Evolutionary conservation across 1,140 invertebrate genomes (phyloP), one percentile per base, ranked within the genome.

Genomic region (Telenomus remus): DNA sequence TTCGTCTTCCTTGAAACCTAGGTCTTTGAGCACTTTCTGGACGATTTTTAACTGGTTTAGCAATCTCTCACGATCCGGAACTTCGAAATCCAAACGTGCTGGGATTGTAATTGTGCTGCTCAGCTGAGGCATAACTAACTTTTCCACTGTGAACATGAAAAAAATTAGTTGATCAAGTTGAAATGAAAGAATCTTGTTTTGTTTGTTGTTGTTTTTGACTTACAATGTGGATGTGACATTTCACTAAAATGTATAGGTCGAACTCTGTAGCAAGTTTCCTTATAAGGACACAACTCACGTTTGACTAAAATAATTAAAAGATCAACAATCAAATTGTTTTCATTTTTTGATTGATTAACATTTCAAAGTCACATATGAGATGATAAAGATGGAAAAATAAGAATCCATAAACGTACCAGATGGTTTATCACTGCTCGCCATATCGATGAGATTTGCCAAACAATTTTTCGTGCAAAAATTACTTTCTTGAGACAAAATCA

Each of bases 211-310:
- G 19, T 16, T 11, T 44, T 86, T 50, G 5, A 84, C 82, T 89
- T 89, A 95, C 94, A 90, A 80, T 94, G 93, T 5, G 92, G 90
- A 90, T 97, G 95, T 50, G 90, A 90, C 86, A 91, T 96, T 83
- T 96, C 92, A 46, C 89, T 89, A 53, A 96, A 93, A 87, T 97
- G 95, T 75, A 92, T 90, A 5, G 93, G 92, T 90, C 96, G 96
- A 76, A 92, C 91, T 70, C 95, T 89, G 79, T 95, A 96, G 81
- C 95, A 97, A 56, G 77, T 80, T 57, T 86, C 83, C 66, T 81
- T 81, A 16, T 76, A 86, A 10, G 84, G 84, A 54, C 84, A 86
- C 9, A 44, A 7, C 11, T 80, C 77, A 5, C 79, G 34, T 35
- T 5, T 6, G 10, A 5, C 34, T 35, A 35, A 35, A 35, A 6